phyloP scores from a whole-genome alignment of 1,140 invertebrate species.

The Leptinotarsa texana region DNA sequence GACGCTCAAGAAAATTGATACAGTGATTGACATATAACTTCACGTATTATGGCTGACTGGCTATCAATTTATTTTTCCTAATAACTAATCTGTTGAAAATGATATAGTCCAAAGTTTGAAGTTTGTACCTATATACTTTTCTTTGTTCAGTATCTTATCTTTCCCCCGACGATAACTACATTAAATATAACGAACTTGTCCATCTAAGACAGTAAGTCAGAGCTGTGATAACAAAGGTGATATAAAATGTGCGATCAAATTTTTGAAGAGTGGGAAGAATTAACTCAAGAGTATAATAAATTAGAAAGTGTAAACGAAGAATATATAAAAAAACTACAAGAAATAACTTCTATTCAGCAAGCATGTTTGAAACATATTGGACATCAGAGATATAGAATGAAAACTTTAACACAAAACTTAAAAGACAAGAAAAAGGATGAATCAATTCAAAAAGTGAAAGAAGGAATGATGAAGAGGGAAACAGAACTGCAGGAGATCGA shows the following conservation, averaged over 20 bases:
- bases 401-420: constrained; percentile 73
- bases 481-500: constrained; percentile 81
- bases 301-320: constrained; percentile 76
- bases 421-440: constrained; percentile 56
- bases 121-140: background rate
- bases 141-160: constrained; percentile 17
- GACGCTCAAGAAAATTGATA: too few species aligned
- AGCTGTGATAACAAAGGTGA: background rate
- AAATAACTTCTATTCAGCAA: constrained; percentile 78
- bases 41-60: too few species aligned
- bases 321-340: constrained; percentile 80
- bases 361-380: constrained; percentile 84
- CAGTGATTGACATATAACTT: too few species aligned
- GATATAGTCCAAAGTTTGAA: constrained; percentile 15
- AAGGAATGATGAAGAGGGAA: constrained; percentile 74
- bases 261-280: constrained; percentile 72
- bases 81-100: background rate
- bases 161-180: background rate
- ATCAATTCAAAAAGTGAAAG: constrained; percentile 63
- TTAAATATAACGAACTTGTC: background rate
- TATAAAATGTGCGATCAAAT: constrained; percentile 27
- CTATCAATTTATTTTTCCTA: too few species aligned
- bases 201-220: background rate
- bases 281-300: constrained; percentile 71
- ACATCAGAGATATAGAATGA: constrained; percentile 86